Evolutionary conservation across 2,888 invertebrate genomes (phyloP).

Genomic region (Trissolcus brochymenae): DNA sequence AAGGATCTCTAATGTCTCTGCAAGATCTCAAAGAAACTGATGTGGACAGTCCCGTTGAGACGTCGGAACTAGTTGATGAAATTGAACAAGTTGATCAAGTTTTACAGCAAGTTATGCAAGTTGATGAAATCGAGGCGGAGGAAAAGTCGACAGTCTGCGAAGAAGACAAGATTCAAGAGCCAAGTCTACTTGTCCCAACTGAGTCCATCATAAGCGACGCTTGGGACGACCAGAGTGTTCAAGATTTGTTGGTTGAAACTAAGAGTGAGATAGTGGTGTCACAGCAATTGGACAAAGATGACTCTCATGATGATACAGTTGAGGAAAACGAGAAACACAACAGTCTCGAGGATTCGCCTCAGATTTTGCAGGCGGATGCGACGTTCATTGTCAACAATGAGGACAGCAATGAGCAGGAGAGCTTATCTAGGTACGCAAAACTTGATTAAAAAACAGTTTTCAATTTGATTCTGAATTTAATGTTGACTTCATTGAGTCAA

Average conservation of each 20-base stretch:
- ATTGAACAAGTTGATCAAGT: neutral
- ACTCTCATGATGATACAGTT: no score
- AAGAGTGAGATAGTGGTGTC: no score
- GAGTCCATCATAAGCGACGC: conserved; percentile 63
- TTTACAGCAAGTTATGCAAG: neutral
- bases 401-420: no score
- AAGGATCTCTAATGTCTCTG: conserved; percentile 32
- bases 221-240: conserved; percentile 49
- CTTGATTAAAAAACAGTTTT: no score
- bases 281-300: no score
- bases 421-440: neutral
- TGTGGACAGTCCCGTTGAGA: conserved; percentile 38
- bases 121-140: conserved; percentile 16
- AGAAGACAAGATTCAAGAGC: conserved; percentile 50
- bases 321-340: no score
- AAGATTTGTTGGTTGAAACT: no score
- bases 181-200: neutral
- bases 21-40: conserved; percentile 53
- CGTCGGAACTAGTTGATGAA: conserved; percentile 13
- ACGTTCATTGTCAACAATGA: no score
- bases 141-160: conserved; percentile 5
- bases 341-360: no score
- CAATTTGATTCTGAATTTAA: no score
- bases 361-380: no score
- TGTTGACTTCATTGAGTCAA: no score